Evolutionary conservation across 2,113 vertebrate species (phyloP), one percentile per base, ranked within the genome.

Genomic region (Brachypodius melanocephalos): DNA sequence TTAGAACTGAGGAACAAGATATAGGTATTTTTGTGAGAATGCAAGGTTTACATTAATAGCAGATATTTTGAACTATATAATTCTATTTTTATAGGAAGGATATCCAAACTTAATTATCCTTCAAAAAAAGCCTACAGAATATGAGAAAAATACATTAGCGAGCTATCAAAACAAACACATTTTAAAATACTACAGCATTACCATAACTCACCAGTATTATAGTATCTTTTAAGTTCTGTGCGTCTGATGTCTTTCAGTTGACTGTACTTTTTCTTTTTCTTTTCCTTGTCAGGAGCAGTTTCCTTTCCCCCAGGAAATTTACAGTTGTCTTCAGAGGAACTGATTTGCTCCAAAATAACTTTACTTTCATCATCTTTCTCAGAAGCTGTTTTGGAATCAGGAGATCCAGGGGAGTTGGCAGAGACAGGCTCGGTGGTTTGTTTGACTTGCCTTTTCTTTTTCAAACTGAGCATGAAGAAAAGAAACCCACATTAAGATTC

Each of bases 171-270:
- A 46, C 8, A 88, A 88, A 48, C 5, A 17, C 11, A 66, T 38
- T 89, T 77, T n/a, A 78, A 46, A 73, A 29, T 22, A 22, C n/a
- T 21, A 6, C 0, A 76, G 49, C 19, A 32, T 32, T 34, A 73
- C 61, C 8, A 3, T 36, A 66, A 88, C 96, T 98, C 92, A 98
- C 98, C 97, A 18, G 94, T 96, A 69, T 73, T 97, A 17, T 98
- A 98, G 42, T 98, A 98, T 97, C 98, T 97, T 95, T 98, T 98
- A 31, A 98, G 97, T 65, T 98, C 98, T 51, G 98, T 98, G 46
- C 98, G 98, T 61, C 98, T 97, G 85, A 97, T 97, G 65, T 98
- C 98, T 79, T 98, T 98, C 79, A 97, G 86, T 71, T 98, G 98
- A 59, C 80, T 98, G 76, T 95, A 98, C 85, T 98, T 98, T 85